Percentiles rank a stretch among this genome's conserved stretches.
These are phyloP conservation scores for Zaprionus ornatus DNA, from an alignment of 1,140 invertebrate genomes.

Conservation along the genomic window DNA sequence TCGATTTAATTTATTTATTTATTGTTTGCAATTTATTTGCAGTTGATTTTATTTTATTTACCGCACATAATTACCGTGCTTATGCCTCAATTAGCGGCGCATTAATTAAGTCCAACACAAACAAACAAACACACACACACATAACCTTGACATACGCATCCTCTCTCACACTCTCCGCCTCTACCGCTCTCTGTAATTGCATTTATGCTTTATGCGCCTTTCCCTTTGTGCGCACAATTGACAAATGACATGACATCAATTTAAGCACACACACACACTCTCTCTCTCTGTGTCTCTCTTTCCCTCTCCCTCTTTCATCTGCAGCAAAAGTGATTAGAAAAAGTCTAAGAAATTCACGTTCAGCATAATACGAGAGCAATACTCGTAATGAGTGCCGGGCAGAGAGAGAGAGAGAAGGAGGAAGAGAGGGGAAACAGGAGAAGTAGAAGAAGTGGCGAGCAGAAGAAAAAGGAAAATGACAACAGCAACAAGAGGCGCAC, in stretches of 20 bases:
- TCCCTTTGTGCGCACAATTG: conserved; percentile 26
- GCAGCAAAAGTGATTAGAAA: conserved; percentile 37
- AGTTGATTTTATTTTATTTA: conserved; percentile 20
- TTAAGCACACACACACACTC: conserved; percentile 9
- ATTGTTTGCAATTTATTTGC: background rate
- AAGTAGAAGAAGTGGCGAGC: conserved; percentile 2
- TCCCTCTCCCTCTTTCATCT: background rate
- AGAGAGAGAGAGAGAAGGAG: conserved; percentile 26
- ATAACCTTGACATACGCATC: conserved; percentile 30
- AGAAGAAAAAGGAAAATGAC: background rate
- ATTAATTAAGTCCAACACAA: conserved; percentile 43
- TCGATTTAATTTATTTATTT: conserved; percentile 6
- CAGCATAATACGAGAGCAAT: conserved; percentile 23
- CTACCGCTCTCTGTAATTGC: conserved; percentile 32
- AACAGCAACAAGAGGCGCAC: conserved; percentile 17
- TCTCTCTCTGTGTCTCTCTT: background rate
- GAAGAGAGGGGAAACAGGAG: conserved; percentile 12
- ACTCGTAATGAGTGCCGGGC: conserved; percentile 28
- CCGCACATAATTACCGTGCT: conserved; percentile 42
- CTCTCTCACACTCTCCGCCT: background rate
- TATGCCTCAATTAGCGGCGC: conserved; percentile 53
- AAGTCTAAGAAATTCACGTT: conserved; percentile 22
- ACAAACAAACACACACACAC: conserved; percentile 7
- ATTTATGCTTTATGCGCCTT: conserved; percentile 41
- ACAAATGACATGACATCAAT: conserved; percentile 54